Conservation (phyloP, 2,113 vertebrate genomes). For the Miniopterus natalensis region DNA sequence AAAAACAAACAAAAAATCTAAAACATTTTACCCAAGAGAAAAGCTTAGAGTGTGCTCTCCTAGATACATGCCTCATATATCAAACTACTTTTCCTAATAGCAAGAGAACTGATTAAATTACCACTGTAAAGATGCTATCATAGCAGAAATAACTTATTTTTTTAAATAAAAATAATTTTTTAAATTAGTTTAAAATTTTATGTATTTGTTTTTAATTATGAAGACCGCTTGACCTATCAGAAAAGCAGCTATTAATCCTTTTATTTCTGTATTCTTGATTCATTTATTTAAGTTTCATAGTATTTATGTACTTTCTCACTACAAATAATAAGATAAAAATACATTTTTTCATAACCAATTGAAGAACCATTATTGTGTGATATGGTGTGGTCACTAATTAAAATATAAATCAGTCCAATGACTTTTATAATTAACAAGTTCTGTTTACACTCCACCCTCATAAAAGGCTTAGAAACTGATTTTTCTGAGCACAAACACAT, state of each 20-base stretch:
- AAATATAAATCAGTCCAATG: background rate
- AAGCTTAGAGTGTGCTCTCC: background rate
- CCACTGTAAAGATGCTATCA: background rate
- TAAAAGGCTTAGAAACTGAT: background rate
- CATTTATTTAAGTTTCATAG: background rate
- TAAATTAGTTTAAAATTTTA: background rate
- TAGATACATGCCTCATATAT: background rate
- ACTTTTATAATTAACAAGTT: slow-evolving; percentile 48
- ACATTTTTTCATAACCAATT: background rate
- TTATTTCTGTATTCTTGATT: background rate
- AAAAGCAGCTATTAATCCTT: background rate
- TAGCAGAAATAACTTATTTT: background rate
- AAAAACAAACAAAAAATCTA: background rate
- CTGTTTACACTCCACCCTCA: background rate
- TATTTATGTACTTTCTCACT: background rate
- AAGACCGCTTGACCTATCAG: background rate
- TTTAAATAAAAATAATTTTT: slow-evolving; percentile 21
- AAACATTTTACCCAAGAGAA: slow-evolving; percentile 4
- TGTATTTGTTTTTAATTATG: background rate
- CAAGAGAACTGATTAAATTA: background rate
- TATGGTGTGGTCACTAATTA: background rate
- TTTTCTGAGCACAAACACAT: background rate
- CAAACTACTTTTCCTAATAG: background rate
- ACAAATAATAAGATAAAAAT: background rate
- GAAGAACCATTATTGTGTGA: background rate